A percentile compares a stretch with the other conserved stretches of the same genome.
phyloP scores from a whole-genome alignment of 2,797 vertebrate species.

The Steatocranus sp. region DNA sequence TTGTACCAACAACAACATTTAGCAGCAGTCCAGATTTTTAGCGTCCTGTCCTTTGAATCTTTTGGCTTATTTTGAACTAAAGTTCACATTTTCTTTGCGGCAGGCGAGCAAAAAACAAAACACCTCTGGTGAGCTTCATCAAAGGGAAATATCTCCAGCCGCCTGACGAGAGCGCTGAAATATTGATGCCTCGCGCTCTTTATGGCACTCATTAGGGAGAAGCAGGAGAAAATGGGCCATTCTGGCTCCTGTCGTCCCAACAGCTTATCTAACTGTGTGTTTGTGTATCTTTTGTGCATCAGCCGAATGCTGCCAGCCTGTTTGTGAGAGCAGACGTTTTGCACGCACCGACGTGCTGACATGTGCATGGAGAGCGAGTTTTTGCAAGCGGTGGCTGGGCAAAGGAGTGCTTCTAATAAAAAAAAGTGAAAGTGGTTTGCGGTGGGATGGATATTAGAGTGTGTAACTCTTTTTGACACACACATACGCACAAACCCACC shows the following conservation, averaged over 20 bases:
- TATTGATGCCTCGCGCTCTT: slow-evolving; percentile 63
- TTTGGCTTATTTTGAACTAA: not conserved
- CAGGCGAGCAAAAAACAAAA: slow-evolving; percentile 42
- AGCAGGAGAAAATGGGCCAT: slow-evolving; percentile 51
- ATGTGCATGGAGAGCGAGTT: not conserved
- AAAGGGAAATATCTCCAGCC: slow-evolving; percentile 41
- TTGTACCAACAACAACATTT: not conserved
- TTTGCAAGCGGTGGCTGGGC: not conserved
- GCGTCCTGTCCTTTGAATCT: not conserved
- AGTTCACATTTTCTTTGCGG: not conserved
- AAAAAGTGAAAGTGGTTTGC: not conserved
- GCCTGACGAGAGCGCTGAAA: slow-evolving; percentile 53
- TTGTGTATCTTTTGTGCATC: slow-evolving; percentile 17
- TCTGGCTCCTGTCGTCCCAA: slow-evolving; percentile 26
- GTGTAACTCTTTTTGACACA: not conserved
- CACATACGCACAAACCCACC: not conserved
- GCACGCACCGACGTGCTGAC: not conserved
- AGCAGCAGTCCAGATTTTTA: not conserved
- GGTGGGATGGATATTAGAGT: not conserved
- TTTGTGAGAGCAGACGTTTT: not conserved
- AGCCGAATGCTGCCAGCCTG: not conserved
- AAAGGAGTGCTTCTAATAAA: not conserved
- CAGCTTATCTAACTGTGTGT: slow-evolving; percentile 27
- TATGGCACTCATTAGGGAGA: slow-evolving; percentile 61
- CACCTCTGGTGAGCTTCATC: slow-evolving; percentile 49